phyloP scores from a whole-genome alignment of 1,140 invertebrate genomes.

The Acyrthosiphon pisum region DNA sequence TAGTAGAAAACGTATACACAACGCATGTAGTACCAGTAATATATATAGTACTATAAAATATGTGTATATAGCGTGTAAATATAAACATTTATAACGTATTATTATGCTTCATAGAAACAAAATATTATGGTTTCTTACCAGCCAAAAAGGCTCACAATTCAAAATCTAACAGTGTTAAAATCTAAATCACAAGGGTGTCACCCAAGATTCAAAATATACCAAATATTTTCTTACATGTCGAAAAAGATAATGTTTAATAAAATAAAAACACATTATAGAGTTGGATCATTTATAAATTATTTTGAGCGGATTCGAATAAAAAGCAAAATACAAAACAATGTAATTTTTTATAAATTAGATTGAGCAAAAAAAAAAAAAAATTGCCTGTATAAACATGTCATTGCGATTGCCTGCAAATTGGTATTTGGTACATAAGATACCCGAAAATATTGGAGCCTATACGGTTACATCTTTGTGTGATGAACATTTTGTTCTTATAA shows the following conservation, averaged over 20 bases:
- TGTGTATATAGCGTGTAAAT: too few species aligned
- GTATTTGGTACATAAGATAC: not conserved
- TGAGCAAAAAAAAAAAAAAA: not conserved
- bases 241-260: not conserved
- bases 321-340: too few species aligned
- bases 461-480: not conserved
- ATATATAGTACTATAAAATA: not conserved
- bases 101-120: not conserved
- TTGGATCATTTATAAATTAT: not conserved
- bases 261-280: not conserved
- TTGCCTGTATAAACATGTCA: not conserved
- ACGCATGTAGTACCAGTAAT: not conserved
- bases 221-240: too few species aligned
- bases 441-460: not conserved
- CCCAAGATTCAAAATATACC: too few species aligned
- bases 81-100: not conserved
- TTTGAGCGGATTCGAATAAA: not conserved
- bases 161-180: not conserved
- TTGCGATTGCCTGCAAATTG: not conserved
- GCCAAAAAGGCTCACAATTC: not conserved
- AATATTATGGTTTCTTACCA: not conserved
- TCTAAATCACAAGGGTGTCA: not conserved
- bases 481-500: not conserved
- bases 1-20: not conserved
- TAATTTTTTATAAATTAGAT: too few species aligned